These are phyloP conservation scores for Tyrophagus putrescentiae DNA, from an alignment of 1,140 invertebrate genomes.

Conservation along the genomic window DNA sequence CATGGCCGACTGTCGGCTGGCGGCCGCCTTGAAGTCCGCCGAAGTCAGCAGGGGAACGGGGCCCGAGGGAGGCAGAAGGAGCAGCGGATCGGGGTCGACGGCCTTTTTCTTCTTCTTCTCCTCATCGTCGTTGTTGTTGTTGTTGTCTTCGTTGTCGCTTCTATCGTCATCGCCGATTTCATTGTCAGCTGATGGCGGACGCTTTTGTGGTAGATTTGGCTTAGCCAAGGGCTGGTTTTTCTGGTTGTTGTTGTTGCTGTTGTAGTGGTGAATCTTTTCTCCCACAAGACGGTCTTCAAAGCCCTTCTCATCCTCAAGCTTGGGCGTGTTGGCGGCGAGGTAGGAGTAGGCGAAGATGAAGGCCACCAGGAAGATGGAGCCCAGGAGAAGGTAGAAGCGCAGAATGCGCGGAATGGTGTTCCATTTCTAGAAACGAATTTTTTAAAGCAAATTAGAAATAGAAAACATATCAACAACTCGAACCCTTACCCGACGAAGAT, in stretches of 20 bases:
- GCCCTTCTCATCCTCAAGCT: too few relatives aligned
- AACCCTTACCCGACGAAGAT: too few relatives aligned
- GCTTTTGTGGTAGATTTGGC: neutral
- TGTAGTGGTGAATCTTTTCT: neutral
- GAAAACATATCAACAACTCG: too few relatives aligned
- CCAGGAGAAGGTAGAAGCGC: conserved; percentile 7
- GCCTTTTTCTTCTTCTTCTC: neutral
- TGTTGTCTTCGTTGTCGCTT: neutral
- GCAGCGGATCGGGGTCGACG: neutral
- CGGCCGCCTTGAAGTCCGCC: conserved; percentile 1
- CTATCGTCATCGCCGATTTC: neutral
- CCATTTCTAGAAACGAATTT: conserved; percentile 20
- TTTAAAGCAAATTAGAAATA: too few relatives aligned
- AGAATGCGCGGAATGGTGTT: conserved; percentile 13
- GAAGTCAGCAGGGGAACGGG: neutral
- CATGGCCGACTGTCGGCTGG: neutral
- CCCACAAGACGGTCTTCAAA: too few relatives aligned
- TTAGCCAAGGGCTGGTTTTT: too few relatives aligned
- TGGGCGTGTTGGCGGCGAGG: neutral
- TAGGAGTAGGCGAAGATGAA: conserved; percentile 2
- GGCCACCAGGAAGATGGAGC: neutral
- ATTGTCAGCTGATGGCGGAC: neutral
- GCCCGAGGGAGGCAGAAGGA: neutral
- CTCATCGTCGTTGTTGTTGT: neutral
- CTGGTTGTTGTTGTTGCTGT: neutral